Evolutionary conservation across 2,888 invertebrate genomes (phyloP), one percentile per base, ranked within the genome.

Genomic region (Luffia ferchaultella): DNA sequence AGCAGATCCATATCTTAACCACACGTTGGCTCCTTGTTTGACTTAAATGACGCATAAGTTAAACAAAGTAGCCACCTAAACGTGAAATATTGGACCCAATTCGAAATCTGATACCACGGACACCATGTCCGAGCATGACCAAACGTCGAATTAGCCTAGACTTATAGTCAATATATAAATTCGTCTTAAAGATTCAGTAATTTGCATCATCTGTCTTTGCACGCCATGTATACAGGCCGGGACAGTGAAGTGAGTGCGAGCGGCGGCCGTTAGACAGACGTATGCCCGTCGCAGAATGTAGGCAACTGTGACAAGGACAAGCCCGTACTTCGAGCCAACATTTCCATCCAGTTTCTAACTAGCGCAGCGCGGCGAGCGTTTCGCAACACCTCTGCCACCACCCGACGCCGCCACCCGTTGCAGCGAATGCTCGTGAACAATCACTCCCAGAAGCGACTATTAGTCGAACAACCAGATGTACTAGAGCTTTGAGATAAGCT

Each of bases 261-360:
- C 52, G 57, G 54, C 63, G 60, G 64, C 70, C 57, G 73, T 30
- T 30, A 64, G 73, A 68, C 73, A 67, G 70, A 71, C 62, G 70
- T 64, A 65, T 68, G 71, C 67, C 65, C 67, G 73, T 70, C 70
- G 67, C 71, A 75, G 77, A 82, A 83, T 83, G 82, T 82, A 80
- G 82, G 82, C 82, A 83, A 83, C 72, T 80, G 80, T 82, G 82
- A 82, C 82, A 83, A 83, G 82, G 82, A 80, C 82, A 80, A 78
- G 76, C 82, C 78, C 77, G 82, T 78, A 80, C 80, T 73, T 70
- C 70, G 74, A 70, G 73, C 75, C 73, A 79, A 74, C 76, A 79
- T 77, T 80, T 78, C 82, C 80, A 83, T 79, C 80, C 76, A 83
- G 82, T 82, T 82, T 79, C 80, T 80, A 83, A 79, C 73, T 72